Percentiles rank a stretch among this genome's conserved stretches.
These are phyloP conservation scores for Peromyscus nudipes DNA, from an alignment of 2,797 vertebrate genomes.

Conservation along the genomic window DNA sequence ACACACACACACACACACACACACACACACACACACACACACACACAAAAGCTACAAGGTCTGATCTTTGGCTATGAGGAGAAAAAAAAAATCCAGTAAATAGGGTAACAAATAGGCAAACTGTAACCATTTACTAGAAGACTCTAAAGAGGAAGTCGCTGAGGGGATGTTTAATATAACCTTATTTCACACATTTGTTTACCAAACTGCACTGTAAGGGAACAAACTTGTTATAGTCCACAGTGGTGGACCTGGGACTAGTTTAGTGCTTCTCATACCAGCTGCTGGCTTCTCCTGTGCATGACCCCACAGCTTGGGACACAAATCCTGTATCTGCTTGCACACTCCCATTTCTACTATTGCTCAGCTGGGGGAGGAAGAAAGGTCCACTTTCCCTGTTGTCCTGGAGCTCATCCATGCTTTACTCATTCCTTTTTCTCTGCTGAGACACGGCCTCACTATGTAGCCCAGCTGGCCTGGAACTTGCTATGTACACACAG, in stretches of 20 bases:
- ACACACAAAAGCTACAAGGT: not conserved
- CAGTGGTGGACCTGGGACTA: not conserved
- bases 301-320: not conserved
- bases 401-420: not conserved
- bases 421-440: not conserved
- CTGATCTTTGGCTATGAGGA: not conserved
- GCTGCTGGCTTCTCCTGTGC: not conserved
- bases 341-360: not conserved
- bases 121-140: not conserved
- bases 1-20: not conserved
- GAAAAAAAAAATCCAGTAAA: slow-evolving; percentile 8
- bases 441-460: not conserved
- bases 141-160: not conserved
- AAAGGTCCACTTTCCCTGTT: not conserved
- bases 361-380: not conserved
- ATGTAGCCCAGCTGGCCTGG: not conserved
- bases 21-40: not conserved
- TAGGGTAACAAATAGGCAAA: not conserved
- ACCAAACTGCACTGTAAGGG: not conserved
- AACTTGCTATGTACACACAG: not conserved
- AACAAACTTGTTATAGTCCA: not conserved
- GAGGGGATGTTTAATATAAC: not conserved
- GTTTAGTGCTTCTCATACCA: not conserved
- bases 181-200: not conserved
- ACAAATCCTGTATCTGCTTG: not conserved